These are phyloP conservation scores for Spheniscus mendiculus DNA, from an alignment of 2,113 vertebrate genomes.

Conservation along the genomic window DNA sequence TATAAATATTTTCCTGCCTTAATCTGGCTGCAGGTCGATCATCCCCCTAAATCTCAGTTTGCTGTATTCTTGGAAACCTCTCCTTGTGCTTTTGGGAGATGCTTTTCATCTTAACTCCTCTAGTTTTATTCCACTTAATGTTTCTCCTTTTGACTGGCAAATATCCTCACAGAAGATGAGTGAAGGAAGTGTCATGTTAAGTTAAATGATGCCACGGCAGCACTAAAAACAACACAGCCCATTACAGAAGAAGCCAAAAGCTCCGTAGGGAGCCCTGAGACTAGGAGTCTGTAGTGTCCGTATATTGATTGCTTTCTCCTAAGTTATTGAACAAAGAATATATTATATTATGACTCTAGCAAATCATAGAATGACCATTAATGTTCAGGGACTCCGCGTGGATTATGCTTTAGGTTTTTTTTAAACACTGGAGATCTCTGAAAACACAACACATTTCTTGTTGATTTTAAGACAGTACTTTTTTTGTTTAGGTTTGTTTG, in stretches of 20 bases:
- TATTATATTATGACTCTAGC: conserved; percentile 6
- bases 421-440: not conserved
- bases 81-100: not conserved
- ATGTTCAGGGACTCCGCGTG: not conserved
- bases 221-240: not conserved
- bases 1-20: not conserved
- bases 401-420: conserved; percentile 32
- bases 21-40: not conserved
- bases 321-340: conserved; percentile 50
- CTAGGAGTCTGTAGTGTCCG: not conserved
- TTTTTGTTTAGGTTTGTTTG: not conserved
- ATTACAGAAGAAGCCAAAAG: conserved; percentile 37
- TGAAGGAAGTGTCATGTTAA: conserved; percentile 25
- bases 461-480: not conserved
- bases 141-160: conserved; percentile 1
- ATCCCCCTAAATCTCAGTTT: not conserved
- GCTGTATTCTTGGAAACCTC: not conserved
- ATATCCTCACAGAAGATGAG: not conserved
- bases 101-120: not conserved
- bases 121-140: conserved; percentile 10
- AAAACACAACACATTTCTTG: not conserved
- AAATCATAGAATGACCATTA: conserved; percentile 23
- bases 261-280: not conserved
- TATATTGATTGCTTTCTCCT: conserved; percentile 59
- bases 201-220: conserved; percentile 22